Evolutionary conservation across 2,888 invertebrate genomes (phyloP).

Genomic region (Acholoe squamosa): DNA sequence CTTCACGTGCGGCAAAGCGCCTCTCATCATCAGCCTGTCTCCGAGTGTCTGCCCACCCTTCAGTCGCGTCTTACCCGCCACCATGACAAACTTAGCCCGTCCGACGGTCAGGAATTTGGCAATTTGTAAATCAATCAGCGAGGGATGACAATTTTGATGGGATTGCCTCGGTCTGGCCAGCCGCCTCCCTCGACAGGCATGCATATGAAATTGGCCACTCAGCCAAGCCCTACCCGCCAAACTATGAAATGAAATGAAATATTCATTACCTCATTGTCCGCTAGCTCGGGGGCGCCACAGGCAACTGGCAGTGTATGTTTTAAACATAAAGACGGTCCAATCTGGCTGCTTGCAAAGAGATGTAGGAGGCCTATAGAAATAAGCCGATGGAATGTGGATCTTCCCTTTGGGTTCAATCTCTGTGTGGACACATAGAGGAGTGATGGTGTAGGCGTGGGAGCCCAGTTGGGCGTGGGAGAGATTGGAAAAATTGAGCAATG

Average conservation of each 20-base stretch:
- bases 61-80: not conserved
- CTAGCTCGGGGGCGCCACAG: conserved; percentile 46
- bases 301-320: conserved; percentile 50
- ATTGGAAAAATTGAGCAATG: too few relatives aligned
- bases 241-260: conserved; percentile 60
- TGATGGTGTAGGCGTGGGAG: too few relatives aligned
- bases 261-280: conserved; percentile 54
- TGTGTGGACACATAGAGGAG: too few relatives aligned
- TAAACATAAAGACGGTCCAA: conserved; percentile 55
- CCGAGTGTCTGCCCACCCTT: not conserved
- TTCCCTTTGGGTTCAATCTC: not conserved
- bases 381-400: not conserved
- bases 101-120: conserved; percentile 47
- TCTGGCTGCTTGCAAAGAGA: not conserved
- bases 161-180: conserved; percentile 44
- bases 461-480: too few relatives aligned
- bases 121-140: conserved; percentile 56
- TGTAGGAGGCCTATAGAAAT: conserved; percentile 4
- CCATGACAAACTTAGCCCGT: conserved; percentile 30
- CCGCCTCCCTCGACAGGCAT: conserved; percentile 34
- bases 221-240: not conserved
- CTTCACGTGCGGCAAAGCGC: not conserved
- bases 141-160: conserved; percentile 50
- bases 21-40: conserved; percentile 31
- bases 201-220: conserved; percentile 48